Evolutionary conservation across 1,140 invertebrate genomes (phyloP).

Genomic region (Drosophila lowei): DNA sequence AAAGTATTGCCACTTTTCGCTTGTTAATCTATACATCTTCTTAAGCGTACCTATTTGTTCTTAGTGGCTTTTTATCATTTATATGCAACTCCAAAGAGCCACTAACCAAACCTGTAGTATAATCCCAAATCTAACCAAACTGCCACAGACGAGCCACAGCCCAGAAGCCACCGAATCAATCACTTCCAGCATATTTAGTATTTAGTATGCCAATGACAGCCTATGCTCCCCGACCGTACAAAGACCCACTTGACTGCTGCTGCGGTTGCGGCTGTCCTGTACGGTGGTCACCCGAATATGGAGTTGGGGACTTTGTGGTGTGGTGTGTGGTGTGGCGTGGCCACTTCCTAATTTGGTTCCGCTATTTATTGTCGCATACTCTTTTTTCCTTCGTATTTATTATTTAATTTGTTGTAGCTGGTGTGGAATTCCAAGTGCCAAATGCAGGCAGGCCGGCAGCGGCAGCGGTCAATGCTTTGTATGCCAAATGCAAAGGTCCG

Average conservation of each 20-base stretch:
- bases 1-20: too few species aligned
- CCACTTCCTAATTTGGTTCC: slow-evolving; percentile 82
- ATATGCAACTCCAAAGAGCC: not conserved
- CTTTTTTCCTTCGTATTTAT: slow-evolving; percentile 54
- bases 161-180: slow-evolving; percentile 25
- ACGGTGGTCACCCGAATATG: slow-evolving; percentile 50
- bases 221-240: slow-evolving; percentile 25
- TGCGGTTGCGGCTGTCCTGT: slow-evolving; percentile 13
- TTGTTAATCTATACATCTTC: too few species aligned
- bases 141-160: not conserved
- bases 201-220: slow-evolving; percentile 69
- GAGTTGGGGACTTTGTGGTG: slow-evolving; percentile 44
- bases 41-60: too few species aligned
- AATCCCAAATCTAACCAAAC: too few species aligned
- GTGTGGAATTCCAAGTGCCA: slow-evolving; percentile 70
- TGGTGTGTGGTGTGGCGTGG: slow-evolving; percentile 30
- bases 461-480: slow-evolving; percentile 40
- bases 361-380: slow-evolving; percentile 60
- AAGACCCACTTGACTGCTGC: slow-evolving; percentile 41
- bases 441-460: slow-evolving; percentile 11
- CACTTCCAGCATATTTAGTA: slow-evolving; percentile 7
- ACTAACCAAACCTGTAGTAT: not conserved
- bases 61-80: not conserved
- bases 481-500: slow-evolving; percentile 41
- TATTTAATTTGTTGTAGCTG: slow-evolving; percentile 66